These are phyloP conservation scores for Calephelis perditalis DNA, from an alignment of 2,888 invertebrate genomes.

Conservation along the genomic window DNA sequence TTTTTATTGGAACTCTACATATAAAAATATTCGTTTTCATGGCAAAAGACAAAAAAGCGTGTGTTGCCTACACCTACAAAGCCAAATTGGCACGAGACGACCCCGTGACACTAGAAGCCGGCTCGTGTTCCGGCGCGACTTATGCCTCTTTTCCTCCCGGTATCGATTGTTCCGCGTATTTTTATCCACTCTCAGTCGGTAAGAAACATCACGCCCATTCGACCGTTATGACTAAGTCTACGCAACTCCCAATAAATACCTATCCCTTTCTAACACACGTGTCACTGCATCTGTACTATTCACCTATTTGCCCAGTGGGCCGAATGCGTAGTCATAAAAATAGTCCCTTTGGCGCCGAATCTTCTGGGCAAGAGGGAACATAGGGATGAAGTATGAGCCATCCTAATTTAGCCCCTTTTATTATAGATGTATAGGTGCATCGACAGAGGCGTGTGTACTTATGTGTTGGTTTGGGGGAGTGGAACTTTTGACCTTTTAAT, in stretches of 20 bases:
- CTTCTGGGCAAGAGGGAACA: constrained; percentile 51
- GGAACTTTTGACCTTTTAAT: constrained; percentile 7
- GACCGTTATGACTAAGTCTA: constrained; percentile 75
- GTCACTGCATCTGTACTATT: constrained; percentile 54
- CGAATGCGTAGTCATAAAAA: constrained; percentile 77
- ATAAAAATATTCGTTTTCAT: too few relatives aligned
- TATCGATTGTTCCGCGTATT: constrained; percentile 76
- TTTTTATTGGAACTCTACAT: too few relatives aligned
- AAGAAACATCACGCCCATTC: constrained; percentile 79
- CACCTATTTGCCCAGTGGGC: constrained; percentile 74
- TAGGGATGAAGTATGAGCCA: constrained; percentile 39
- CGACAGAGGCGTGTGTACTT: constrained; percentile 42
- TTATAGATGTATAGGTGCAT: constrained; percentile 45
- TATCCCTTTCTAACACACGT: constrained; percentile 67
- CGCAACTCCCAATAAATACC: constrained; percentile 67
- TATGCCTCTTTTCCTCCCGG: constrained; percentile 52
- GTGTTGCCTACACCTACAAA: too few relatives aligned
- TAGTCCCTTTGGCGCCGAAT: constrained; percentile 76
- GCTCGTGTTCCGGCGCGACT: constrained; percentile 33
- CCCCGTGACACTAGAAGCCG: too few relatives aligned
- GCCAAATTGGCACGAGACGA: too few relatives aligned
- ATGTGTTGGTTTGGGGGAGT: constrained; percentile 9
- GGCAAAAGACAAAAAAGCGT: too few relatives aligned
- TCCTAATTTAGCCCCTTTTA: constrained; percentile 69
- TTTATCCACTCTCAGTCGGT: constrained; percentile 75